Percentiles rank a stretch among this genome's conserved stretches.
phyloP scores from a whole-genome alignment of 2,113 vertebrate species.

The Hymenochirus boettgeri region DNA sequence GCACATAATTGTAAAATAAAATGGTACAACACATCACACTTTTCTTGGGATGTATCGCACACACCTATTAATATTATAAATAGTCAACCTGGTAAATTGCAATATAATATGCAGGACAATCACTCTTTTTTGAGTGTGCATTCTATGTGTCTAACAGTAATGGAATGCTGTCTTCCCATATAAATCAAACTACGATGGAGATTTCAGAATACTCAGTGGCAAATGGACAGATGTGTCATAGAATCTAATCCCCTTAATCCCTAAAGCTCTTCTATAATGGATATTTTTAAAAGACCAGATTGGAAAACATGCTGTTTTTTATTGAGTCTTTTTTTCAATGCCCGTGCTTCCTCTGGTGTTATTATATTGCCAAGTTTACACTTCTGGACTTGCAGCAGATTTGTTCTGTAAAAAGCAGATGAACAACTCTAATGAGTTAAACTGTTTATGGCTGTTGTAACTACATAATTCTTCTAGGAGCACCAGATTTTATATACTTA shows the following conservation, averaged over 20 bases:
- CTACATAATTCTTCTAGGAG: constrained; percentile 29
- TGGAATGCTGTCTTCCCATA: constrained; percentile 48
- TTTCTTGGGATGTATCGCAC: too few relatives aligned
- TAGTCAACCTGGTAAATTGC: too few relatives aligned
- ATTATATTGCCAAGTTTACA: constrained; percentile 27
- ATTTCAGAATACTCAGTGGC: constrained; percentile 58
- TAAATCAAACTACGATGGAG: constrained; percentile 49
- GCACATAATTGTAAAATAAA: constrained; percentile 2
- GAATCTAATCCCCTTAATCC: constrained; percentile 54
- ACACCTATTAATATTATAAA: too few relatives aligned
- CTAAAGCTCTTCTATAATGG: constrained; percentile 57
- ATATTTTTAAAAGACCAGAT: constrained; percentile 55
- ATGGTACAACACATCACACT: too few relatives aligned
- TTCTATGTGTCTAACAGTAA: constrained; percentile 26
- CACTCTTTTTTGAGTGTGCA: constrained; percentile 39
- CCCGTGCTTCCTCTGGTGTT: not conserved
- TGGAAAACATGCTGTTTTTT: constrained; percentile 54
- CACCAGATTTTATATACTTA: constrained; percentile 1
- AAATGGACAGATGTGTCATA: constrained; percentile 60
- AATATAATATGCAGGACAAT: constrained; percentile 2
- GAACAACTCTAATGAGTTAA: constrained; percentile 34
- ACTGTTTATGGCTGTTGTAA: constrained; percentile 34
- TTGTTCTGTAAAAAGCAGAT: constrained; percentile 42
- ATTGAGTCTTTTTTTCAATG: constrained; percentile 45
- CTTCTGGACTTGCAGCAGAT: constrained; percentile 13